Evolutionary conservation across 1,140 invertebrate species (phyloP).

Genomic region (Delia radicum): DNA sequence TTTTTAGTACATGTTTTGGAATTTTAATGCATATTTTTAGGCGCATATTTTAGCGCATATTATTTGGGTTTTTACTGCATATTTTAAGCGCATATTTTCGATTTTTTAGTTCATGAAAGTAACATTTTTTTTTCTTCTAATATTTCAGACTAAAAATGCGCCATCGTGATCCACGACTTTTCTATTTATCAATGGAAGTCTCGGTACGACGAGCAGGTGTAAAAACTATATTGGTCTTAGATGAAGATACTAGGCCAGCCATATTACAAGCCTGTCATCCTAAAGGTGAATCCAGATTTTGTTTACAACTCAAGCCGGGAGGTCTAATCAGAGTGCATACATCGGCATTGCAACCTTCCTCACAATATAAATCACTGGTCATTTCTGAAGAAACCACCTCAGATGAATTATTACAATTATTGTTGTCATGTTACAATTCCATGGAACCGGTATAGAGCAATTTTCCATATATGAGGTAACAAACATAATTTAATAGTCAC

Average conservation of each 20-base stretch:
- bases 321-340: conserved; percentile 89
- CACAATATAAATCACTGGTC: conserved; percentile 88
- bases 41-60: too few relatives aligned
- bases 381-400: conserved; percentile 88
- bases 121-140: too few relatives aligned
- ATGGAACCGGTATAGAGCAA: conserved; percentile 77
- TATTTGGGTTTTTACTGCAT: too few relatives aligned
- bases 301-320: conserved; percentile 79
- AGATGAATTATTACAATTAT: conserved; percentile 81
- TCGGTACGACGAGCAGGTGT: conserved; percentile 78
- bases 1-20: too few relatives aligned
- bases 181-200: conserved; percentile 92
- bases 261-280: conserved; percentile 89
- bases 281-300: conserved; percentile 86
- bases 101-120: too few relatives aligned
- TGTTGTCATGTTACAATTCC: conserved; percentile 83
- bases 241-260: conserved; percentile 84
- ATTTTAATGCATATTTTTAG: too few relatives aligned
- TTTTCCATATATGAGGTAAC: conserved; percentile 90
- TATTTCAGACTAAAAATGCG: conserved; percentile 68
- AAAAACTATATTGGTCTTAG: conserved; percentile 77
- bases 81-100: too few relatives aligned
- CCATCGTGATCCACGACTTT: conserved; percentile 87
- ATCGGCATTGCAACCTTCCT: conserved; percentile 84
- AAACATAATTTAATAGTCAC: too few relatives aligned